Percentiles rank a stretch among this genome's conserved stretches.
These are phyloP conservation scores for Pantelozetes paolii DNA, from an alignment of 2,888 invertebrate genomes.

Conservation along the genomic window DNA sequence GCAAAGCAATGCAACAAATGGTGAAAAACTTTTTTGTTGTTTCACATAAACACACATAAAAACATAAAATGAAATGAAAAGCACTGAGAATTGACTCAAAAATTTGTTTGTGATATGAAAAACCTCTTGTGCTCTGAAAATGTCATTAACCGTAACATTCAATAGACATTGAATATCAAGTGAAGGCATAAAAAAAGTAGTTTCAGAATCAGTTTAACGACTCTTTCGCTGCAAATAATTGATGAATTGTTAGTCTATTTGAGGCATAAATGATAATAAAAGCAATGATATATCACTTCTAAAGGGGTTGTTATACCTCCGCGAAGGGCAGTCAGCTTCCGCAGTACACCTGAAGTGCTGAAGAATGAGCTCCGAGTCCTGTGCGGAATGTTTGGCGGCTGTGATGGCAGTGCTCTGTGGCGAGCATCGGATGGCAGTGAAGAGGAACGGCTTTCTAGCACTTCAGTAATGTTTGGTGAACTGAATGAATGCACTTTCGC, in stretches of 20 bases:
- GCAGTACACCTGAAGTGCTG: conserved; percentile 47
- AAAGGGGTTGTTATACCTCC: conserved; percentile 38
- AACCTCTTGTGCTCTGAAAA: not conserved
- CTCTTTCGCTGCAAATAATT: conserved; percentile 8
- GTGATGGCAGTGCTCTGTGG: not conserved
- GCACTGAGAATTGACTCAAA: too few species aligned
- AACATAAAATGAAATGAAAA: too few species aligned
- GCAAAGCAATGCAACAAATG: too few species aligned
- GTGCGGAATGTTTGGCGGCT: conserved; percentile 40
- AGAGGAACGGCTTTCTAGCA: conserved; percentile 43
- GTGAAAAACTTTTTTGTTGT: too few species aligned
- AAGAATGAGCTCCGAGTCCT: conserved; percentile 46
- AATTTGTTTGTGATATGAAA: not conserved
- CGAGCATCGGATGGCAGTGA: conserved; percentile 43
- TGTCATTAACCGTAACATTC: not conserved
- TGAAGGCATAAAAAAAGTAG: not conserved
- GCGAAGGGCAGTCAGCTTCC: conserved; percentile 47
- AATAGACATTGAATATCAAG: not conserved
- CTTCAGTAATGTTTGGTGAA: conserved; percentile 47
- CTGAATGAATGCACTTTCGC: conserved; percentile 44
- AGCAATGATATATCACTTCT: not conserved
- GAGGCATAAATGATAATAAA: not conserved
- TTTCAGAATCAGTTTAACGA: conserved; percentile 1
- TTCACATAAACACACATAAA: too few species aligned
- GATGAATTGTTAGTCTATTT: not conserved